phyloP scores from a whole-genome alignment of 2,113 vertebrate species.

The Tonatia bakeri region DNA sequence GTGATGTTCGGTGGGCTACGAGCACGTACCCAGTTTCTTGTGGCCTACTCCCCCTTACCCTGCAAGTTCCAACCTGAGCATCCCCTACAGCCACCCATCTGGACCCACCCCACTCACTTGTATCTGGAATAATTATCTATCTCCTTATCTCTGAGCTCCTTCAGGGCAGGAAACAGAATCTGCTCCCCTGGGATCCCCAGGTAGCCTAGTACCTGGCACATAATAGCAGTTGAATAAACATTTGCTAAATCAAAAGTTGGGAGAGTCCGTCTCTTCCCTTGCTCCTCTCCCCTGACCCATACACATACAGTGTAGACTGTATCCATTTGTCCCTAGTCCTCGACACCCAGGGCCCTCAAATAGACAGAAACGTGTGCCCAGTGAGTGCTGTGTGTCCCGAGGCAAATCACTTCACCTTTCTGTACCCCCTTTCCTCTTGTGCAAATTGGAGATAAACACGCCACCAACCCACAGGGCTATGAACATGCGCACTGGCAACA shows the following conservation, averaged over 20 bases:
- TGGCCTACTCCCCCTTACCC: not conserved
- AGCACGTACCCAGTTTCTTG: not conserved
- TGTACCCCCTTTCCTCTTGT: not conserved
- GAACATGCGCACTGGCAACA: rapidly evolving
- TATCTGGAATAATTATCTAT: not conserved
- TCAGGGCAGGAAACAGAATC: not conserved
- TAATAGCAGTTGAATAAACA: not conserved
- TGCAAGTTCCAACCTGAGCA: not conserved
- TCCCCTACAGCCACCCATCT: not conserved
- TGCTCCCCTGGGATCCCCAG: not conserved
- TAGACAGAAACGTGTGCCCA: not conserved
- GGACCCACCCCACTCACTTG: not conserved
- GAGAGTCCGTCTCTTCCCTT: not conserved
- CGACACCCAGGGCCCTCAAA: not conserved
- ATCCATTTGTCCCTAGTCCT: not conserved
- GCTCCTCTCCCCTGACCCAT: not conserved
- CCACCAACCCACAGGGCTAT: not conserved
- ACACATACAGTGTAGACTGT: not conserved
- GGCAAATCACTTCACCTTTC: not conserved
- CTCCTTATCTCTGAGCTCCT: slow-evolving; percentile 12
- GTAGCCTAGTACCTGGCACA: not conserved
- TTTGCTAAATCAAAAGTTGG: not conserved
- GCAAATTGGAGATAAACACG: not conserved
- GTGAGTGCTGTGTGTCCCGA: not conserved
- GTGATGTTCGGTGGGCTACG: not conserved